Evolutionary conservation across 1,140 invertebrate genomes (phyloP).

Genomic region (Globodera rostochiensis): DNA sequence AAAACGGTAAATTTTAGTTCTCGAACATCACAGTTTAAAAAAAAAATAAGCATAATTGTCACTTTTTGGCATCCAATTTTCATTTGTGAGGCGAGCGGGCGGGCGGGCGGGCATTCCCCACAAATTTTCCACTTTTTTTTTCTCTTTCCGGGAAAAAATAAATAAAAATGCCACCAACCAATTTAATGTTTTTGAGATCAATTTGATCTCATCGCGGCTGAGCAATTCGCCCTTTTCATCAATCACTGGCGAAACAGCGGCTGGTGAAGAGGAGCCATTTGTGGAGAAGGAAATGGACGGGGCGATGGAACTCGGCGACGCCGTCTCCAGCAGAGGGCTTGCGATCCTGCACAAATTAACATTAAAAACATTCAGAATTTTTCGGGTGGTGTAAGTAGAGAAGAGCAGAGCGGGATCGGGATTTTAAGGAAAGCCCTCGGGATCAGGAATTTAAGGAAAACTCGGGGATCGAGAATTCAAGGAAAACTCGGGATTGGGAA

Average conservation of each 20-base stretch:
- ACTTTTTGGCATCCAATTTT: too few species aligned
- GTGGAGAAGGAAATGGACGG: background rate
- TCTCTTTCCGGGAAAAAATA: background rate
- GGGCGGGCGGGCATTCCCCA: background rate
- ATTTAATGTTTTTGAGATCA: background rate
- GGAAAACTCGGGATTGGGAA: too few species aligned
- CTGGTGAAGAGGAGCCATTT: background rate
- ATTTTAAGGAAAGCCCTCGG: too few species aligned
- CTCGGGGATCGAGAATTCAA: too few species aligned
- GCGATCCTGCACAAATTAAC: background rate
- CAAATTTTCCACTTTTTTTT: background rate
- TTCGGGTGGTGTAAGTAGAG: too few species aligned
- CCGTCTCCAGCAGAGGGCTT: background rate
- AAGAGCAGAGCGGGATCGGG: too few species aligned
- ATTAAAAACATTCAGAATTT: too few species aligned
- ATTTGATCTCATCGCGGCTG: background rate
- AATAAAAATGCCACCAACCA: background rate
- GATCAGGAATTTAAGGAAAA: too few species aligned
- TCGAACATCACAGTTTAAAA: background rate
- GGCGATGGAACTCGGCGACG: background rate
- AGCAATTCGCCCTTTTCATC: background rate
- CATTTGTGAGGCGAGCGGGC: background rate
- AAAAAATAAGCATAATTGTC: background rate
- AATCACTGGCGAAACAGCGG: background rate
- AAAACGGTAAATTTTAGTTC: too few species aligned